phyloP scores from a whole-genome alignment of 2,797 vertebrate species.

The Syngnathus rostellatus region DNA sequence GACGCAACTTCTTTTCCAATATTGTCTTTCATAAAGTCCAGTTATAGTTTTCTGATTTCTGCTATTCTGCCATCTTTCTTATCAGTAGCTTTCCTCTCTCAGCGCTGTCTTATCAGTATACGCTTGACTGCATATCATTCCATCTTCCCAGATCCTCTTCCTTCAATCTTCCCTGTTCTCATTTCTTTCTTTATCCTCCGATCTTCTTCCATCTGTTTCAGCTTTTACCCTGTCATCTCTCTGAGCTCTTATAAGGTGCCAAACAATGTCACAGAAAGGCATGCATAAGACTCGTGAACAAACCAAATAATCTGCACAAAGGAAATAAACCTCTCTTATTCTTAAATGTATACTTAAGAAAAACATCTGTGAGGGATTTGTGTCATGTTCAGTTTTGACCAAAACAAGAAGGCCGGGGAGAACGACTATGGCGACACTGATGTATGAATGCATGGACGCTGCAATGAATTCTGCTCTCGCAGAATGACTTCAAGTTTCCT shows the following conservation, averaged over 20 bases:
- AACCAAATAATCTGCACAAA: slow-evolving; percentile 2
- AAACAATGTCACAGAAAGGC: slow-evolving; percentile 26
- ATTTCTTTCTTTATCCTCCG: slow-evolving; percentile 43
- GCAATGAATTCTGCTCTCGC: too few relatives aligned
- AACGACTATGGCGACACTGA: too few relatives aligned
- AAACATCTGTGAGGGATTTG: neutral
- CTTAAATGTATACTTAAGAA: neutral
- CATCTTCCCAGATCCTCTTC: slow-evolving; percentile 48
- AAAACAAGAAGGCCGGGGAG: too few relatives aligned
- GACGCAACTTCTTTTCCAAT: slow-evolving; percentile 12
- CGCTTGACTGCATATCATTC: slow-evolving; percentile 38
- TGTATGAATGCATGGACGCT: too few relatives aligned
- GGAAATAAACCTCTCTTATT: neutral
- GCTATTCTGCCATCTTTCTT: slow-evolving; percentile 27
- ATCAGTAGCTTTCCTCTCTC: slow-evolving; percentile 41
- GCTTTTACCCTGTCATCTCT: slow-evolving; percentile 35
- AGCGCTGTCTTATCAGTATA: slow-evolving; percentile 38
- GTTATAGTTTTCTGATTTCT: slow-evolving; percentile 20
- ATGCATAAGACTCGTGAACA: neutral
- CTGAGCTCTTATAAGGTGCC: slow-evolving; percentile 36
- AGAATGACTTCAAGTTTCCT: too few relatives aligned
- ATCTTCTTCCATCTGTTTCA: slow-evolving; percentile 35
- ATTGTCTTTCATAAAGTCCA: slow-evolving; percentile 21
- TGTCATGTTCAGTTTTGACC: neutral
- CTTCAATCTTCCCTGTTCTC: slow-evolving; percentile 42